Base-by-base conservation (phyloP, 2,113 vertebrate genomes). In the Terrapene triunguis region DNA sequence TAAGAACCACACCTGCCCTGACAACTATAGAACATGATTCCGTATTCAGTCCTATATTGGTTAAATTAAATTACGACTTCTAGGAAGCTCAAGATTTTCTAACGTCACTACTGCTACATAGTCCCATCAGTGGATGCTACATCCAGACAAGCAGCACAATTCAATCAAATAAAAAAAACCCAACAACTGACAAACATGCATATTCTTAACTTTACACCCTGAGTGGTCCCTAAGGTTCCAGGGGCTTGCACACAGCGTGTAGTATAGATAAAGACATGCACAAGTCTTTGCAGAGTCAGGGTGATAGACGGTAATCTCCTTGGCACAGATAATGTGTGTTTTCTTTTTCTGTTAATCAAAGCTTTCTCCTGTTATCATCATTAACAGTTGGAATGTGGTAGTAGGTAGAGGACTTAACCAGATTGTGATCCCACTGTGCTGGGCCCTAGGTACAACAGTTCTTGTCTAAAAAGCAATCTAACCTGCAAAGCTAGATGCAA, bases 201-300 rank as follows among this genome's bases (percentile, higher is more conserved):
- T 12, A 78, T 88, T 47, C 44, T 87, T 84, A 35, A 81, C 4
- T 57, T 85, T 29, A 78, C 38, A 89, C 6, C 1, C 0, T 1
- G 8, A 3, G 12, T 59, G 3, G 42, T 53, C 32, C 17, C 1
- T 90, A 59, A 57, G 22, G 1, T 74, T 59, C 9, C 35, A 51
- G 35, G 8, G 5, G n/a, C 12, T 27, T 80, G 1, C 2, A 38
- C 16, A 6, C 8, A 8, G 85, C 85, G 3, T 0, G 10, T 65
- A 9, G 4, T 42, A 84, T 21, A 83, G 53, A 4, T 54, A 19
- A 14, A 16, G 48, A 1, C 35, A 10, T 59, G 59, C 88, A 8
- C 11, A 84, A 86, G 82, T 27, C 35, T 11, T 44, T n/a, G 8
- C 65, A 84, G 7, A 84, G 1, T 69, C 53, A 69, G 19, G 1